Evolutionary conservation across 1,140 invertebrate species (phyloP), one percentile per base, ranked within the genome.

Genomic region (Luehdorfia chinensis): DNA sequence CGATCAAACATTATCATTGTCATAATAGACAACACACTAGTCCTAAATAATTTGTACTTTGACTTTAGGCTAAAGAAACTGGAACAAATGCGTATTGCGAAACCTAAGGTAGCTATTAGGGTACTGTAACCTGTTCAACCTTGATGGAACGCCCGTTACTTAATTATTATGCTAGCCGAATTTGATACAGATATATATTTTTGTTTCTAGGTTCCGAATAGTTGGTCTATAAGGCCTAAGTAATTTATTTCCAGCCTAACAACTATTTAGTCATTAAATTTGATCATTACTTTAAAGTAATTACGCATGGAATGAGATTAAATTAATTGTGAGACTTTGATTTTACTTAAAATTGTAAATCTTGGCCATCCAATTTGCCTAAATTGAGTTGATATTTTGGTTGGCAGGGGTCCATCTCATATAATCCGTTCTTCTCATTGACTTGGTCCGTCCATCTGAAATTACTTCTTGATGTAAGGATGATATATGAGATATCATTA

Each of bases 161-260:
- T 81, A 84, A 84, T 84, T 84, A 84, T 80, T 79, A 84, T 84
- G 74, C 77, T 50, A 78, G 67, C 80, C 80, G 64, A 84, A 84
- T 81, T 84, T 81, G 75, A 77, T 77, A 63, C 65, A 63, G 56
- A 65, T 66, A 75, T 74, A 75, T 70, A 75, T 78, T 81, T 79
- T 70, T 64, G 66, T 54, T 46, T 23, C 44, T 46, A 45, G 44
- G 27, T 28, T 28, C 25, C 39, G n/a, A 43, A 43, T 30, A 43
- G 23, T 43, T 43, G 39, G 39, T 13, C 25, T 43, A 28, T 43
- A 43, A 43, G 39, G 39, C 16, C 39, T 43, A 43, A 43, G 39
- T 43, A 43, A 43, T 43, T 43, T 43, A 43, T 43, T 43, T 43
- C 23, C 25, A 43, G 39, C 23, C 28, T 43, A 43, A 43, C 39